phyloP scores from a whole-genome alignment of 2,113 vertebrate genomes.

The Sterna hirundo region DNA sequence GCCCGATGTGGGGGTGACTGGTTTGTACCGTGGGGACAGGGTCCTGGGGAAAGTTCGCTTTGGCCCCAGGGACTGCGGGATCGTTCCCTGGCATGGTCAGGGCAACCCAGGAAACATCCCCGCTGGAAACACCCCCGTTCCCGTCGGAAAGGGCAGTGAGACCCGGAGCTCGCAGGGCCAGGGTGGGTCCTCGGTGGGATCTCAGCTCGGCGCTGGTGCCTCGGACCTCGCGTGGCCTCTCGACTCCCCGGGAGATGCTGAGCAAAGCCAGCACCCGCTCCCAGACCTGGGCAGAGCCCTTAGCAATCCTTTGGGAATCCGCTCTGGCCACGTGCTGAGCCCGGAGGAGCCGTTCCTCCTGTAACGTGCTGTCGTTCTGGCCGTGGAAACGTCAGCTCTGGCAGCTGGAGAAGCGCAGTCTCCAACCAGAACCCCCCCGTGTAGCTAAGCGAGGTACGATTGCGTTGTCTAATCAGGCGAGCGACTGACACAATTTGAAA shows the following conservation, averaged over 20 bases:
- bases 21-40: background rate
- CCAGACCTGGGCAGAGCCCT: background rate
- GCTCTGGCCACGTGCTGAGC: background rate
- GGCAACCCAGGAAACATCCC: background rate
- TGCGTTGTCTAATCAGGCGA: background rate
- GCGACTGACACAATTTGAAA: conserved; percentile 13
- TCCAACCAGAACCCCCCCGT: background rate
- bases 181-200: background rate
- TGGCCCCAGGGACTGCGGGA: background rate
- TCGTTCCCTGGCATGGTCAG: accelerated
- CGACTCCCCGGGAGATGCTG: background rate
- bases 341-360: conserved; percentile 15
- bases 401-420: background rate
- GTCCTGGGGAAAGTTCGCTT: background rate
- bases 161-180: accelerated
- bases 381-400: background rate
- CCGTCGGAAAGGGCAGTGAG: background rate
- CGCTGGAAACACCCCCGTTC: background rate
- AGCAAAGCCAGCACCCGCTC: background rate
- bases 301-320: background rate
- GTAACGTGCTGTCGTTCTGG: background rate
- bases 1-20: background rate
- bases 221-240: accelerated
- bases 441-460: background rate
- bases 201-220: accelerated